A percentile compares a stretch with the other conserved stretches of the same genome.
These are phyloP conservation scores for Pseudoatta argentina DNA, from an alignment of 1,140 invertebrate species.

Conservation along the genomic window DNA sequence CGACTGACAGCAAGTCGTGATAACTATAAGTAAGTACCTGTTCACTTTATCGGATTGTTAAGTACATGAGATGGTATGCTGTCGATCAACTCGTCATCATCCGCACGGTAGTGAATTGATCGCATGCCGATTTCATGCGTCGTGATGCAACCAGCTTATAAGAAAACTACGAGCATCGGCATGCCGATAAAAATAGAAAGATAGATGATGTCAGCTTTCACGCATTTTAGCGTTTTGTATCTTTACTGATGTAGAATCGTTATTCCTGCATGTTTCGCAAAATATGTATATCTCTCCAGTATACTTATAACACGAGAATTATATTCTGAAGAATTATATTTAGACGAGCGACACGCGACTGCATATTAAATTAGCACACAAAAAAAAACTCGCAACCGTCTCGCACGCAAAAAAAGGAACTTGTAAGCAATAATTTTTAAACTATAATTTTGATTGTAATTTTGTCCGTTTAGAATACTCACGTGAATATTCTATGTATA, in stretches of 20 bases:
- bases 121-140: conserved; percentile 29
- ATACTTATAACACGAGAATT: background rate
- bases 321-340: conserved; percentile 45
- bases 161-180: conserved; percentile 7
- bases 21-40: conserved; percentile 67
- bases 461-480: background rate
- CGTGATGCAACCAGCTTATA: conserved; percentile 35
- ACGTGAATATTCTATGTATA: background rate
- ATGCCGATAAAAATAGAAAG: conserved; percentile 51
- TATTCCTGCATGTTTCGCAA: conserved; percentile 21
- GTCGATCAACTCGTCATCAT: background rate
- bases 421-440: background rate
- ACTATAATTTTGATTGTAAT: background rate
- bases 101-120: background rate
- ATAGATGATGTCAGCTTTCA: conserved; percentile 47
- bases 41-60: conserved; percentile 10
- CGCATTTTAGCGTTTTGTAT: conserved; percentile 46
- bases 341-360: conserved; percentile 11
- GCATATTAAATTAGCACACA: conserved; percentile 56
- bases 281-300: background rate
- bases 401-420: background rate
- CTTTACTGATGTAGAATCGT: conserved; percentile 46
- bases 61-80: background rate
- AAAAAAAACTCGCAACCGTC: conserved; percentile 1
- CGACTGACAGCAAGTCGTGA: conserved; percentile 60